Conservation (phyloP, 2,797 vertebrate genomes). For the Chelon auratus region DNA sequence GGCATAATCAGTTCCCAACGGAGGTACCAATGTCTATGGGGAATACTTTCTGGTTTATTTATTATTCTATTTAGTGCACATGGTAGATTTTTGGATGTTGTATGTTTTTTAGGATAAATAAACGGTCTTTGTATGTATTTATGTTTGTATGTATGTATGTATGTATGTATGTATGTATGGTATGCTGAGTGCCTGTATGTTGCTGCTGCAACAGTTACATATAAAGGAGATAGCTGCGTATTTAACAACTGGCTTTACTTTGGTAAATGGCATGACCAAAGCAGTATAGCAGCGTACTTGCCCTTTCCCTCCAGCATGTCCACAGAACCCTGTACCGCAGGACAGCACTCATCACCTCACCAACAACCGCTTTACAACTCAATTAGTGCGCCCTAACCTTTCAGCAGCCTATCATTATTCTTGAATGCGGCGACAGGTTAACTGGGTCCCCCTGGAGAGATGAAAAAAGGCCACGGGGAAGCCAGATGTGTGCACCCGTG, state of each 20-base stretch:
- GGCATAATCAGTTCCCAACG: no score
- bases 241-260: neutral
- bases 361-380: conserved; percentile 67
- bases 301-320: conserved; percentile 34
- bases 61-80: no score
- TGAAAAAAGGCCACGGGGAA: conserved; percentile 5
- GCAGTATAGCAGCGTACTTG: neutral
- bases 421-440: conserved; percentile 63
- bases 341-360: conserved; percentile 61
- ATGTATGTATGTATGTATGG: no score
- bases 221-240: no score
- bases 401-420: conserved; percentile 75
- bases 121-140: no score
- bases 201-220: no score
- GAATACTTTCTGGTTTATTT: no score
- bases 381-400: conserved; percentile 76
- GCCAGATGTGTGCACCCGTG: conserved; percentile 23
- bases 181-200: no score
- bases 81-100: no score
- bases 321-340: conserved; percentile 47
- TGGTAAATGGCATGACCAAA: conserved; percentile 18
- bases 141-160: no score
- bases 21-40: no score
- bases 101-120: no score
- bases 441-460: conserved; percentile 61